Base-by-base conservation (phyloP, 2,797 vertebrate species). In the Neoniphon sammara region DNA sequence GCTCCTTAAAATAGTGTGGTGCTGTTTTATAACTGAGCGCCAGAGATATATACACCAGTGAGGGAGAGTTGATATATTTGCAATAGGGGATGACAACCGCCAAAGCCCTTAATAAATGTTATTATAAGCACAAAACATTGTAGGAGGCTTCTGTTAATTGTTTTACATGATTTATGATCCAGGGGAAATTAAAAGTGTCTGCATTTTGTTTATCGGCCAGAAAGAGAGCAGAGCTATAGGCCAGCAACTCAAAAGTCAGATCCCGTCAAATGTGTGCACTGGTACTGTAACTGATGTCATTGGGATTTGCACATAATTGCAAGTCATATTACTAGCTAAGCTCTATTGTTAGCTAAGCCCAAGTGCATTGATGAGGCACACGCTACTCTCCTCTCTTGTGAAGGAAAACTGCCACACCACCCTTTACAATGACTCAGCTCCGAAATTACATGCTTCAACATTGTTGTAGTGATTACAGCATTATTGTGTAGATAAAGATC, bases 51-150 rank as follows among this genome's bases (percentile, higher is more conserved):
- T 49, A 66, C 31, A 54, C 52, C 47, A 81, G 3, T 42, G 60
- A 34, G 56, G 66, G 31, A 56, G 66, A 69, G 55, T 20, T 44
- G 44, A 76, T 46, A n/a, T 69, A 52, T 83, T 75, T 82, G 75
- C 70, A 86, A 50, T 20, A 58, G 62, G 46, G 64, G 66, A 63
- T 78, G 62, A 81, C 20, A 85, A 73, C 72, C 27, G 67, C 86
- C 74, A 80, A 78, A 80, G 77, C 77, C 83, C 80, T 85, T 88
- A 87, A 88, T 67, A 36, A 86, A 75, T 46, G 56, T 75, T 75
- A 58, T 61, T 59, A 44, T 49, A 75, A 86, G 81, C 80, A 79
- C 80, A 76, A 59, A 70, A 62, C 55, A 34, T 47, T 44, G 75
- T 25, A 57, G 36, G 56, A 25, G 20, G 18, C 25, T 54, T 34